Base-by-base conservation (phyloP, 2,113 vertebrate genomes). In the Cromileptes altivelis region DNA sequence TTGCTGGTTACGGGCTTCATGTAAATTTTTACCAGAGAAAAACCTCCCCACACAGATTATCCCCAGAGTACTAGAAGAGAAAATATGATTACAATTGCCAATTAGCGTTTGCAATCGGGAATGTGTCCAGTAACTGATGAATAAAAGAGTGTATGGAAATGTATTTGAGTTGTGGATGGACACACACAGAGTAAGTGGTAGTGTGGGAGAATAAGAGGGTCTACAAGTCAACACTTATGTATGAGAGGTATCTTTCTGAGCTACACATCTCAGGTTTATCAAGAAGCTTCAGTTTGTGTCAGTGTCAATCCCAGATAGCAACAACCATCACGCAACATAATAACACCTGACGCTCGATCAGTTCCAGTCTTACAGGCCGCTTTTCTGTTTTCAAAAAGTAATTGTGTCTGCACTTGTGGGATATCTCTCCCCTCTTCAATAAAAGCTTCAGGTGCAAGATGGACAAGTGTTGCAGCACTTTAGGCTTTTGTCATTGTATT, bases 331-430 rank as follows among this genome's bases (percentile, higher is more conserved):
- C 27, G 21, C 40, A 37, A 55, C 73, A 78, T 15, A 81, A 81
- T 37, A 78, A 64, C 58, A 75, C 42, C 65, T 67, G 57, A 73
- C 63, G 60, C 14, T 61, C 40, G 30, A 75, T 71, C 0, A 6
- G 4, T 53, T 70, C 18, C 18, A 23, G 42, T 40, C 65, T 45
- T 42, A 13, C 21, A 45, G 21, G 37, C 30, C 49, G 50, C 53
- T 80, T 76, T 73, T 60, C 40, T 53, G 52, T 27, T 61, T 45
- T 84, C 10, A 81, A 79, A 77, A 82, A 33, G 21, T 69, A 77
- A 82, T 81, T 81, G 56, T 58, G 30, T 64, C 56, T 67, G 25
- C 27, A 25, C 58, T 67, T 60, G 50, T 50, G 15, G 17, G 71
- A 73, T 27, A 21, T 87, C 42, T 64, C 58, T 70, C 21, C 60